Conservation (phyloP, 2,797 vertebrate genomes). For the Limosa lapponica region DNA sequence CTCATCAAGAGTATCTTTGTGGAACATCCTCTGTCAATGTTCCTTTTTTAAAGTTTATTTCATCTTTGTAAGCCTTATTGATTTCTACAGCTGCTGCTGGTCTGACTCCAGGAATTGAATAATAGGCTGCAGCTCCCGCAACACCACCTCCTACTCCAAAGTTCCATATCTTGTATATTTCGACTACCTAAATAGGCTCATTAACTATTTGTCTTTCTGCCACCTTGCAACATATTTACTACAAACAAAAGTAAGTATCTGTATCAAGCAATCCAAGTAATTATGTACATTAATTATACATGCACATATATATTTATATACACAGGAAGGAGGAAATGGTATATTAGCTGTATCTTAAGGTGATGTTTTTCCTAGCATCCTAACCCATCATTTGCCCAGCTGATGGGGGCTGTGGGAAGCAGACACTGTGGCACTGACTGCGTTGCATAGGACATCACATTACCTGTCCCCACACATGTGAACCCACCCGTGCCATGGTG, state of each 20-base stretch:
- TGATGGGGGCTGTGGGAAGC: neutral
- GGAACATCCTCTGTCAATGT: neutral
- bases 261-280: neutral
- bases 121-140: neutral
- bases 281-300: neutral
- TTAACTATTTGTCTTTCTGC: slow-evolving; percentile 28
- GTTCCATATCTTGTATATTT: neutral
- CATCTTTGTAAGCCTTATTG: slow-evolving; percentile 37
- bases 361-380: neutral
- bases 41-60: slow-evolving; percentile 28
- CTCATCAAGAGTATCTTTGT: neutral
- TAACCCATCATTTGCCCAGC: neutral
- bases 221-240: neutral
- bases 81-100: slow-evolving; percentile 42
- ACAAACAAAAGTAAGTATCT: neutral
- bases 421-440: neutral
- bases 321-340: neutral
- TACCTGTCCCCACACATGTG: accelerated
- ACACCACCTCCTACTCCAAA: neutral
- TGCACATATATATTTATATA: neutral
- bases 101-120: slow-evolving; percentile 21
- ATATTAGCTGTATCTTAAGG: neutral
- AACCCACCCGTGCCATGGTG: accelerated
- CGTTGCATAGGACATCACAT: accelerated
- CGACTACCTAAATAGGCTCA: neutral